Evolutionary conservation across 2,797 vertebrate genomes (phyloP).

Genomic region (Lepilemur ruficaudatus): DNA sequence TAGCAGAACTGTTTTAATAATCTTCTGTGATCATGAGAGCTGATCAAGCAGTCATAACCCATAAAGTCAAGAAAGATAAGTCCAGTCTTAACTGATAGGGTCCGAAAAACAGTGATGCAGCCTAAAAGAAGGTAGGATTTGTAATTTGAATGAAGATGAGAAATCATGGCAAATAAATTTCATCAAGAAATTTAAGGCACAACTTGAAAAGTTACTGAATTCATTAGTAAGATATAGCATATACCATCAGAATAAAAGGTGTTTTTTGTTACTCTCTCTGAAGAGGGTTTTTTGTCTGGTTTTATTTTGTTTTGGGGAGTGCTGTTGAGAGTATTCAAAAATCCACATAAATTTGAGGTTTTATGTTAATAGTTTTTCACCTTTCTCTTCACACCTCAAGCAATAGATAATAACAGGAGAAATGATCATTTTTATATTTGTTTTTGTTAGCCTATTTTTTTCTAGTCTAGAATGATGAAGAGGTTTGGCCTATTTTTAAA

Average conservation of each 20-base stretch:
- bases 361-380: background rate
- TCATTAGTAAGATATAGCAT: background rate
- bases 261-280: background rate
- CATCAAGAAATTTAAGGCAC: background rate
- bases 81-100: background rate
- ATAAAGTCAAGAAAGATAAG: background rate
- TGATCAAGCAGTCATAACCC: background rate
- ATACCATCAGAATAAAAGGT: background rate
- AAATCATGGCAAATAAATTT: background rate
- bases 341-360: background rate
- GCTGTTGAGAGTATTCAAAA: background rate
- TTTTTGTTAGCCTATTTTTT: background rate
- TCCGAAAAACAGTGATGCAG: background rate
- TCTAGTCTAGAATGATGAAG: background rate
- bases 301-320: background rate
- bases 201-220: background rate
- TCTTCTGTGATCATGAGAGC: background rate
- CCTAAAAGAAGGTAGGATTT: background rate
- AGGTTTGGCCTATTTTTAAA: background rate
- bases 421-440: slow-evolving; percentile 1
- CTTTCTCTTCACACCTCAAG: background rate
- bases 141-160: background rate
- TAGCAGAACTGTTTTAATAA: background rate
- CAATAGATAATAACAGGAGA: background rate
- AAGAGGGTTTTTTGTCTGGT: background rate